Evolutionary conservation across 2,797 vertebrate species (phyloP).

Genomic region (Danio tinwini): DNA sequence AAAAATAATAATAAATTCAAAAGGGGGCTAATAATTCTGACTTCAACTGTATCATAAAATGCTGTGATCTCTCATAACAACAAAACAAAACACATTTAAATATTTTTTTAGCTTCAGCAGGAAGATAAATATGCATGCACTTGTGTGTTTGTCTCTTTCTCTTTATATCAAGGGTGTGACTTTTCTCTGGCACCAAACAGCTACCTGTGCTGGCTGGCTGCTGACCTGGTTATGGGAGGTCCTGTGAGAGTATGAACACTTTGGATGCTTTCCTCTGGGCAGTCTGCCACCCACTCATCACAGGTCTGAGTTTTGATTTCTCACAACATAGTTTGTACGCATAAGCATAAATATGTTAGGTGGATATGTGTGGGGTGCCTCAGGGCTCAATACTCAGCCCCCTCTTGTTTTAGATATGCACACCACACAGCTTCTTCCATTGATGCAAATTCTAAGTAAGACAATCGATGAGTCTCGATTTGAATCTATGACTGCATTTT

Average conservation of each 20-base stretch:
- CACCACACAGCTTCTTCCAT: background rate
- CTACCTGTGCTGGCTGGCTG: constrained; percentile 2
- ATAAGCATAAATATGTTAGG: background rate
- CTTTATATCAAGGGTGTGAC: constrained; percentile 22
- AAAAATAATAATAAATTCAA: too few relatives aligned
- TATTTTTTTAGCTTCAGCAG: background rate
- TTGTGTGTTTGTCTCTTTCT: constrained; percentile 13
- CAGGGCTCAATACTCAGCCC: background rate
- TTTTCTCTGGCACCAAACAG: background rate
- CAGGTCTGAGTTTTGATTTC: background rate
- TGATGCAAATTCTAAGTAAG: background rate
- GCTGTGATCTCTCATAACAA: background rate
- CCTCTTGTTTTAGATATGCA: background rate
- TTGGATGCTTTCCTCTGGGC: background rate
- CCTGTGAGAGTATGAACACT: background rate
- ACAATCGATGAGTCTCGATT: background rate
- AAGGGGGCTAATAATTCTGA: too few relatives aligned
- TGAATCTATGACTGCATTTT: background rate
- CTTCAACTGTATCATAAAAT: background rate
- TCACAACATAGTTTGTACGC: background rate
- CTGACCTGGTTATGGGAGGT: constrained; percentile 5
- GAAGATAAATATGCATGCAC: background rate
- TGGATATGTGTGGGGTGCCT: constrained; percentile 2
- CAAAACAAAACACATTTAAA: background rate
- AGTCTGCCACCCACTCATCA: background rate